A percentile compares a stretch with the other conserved stretches of the same genome.
phyloP scores from a whole-genome alignment of 2,797 vertebrate genomes.

The Sebastes oblongus region DNA sequence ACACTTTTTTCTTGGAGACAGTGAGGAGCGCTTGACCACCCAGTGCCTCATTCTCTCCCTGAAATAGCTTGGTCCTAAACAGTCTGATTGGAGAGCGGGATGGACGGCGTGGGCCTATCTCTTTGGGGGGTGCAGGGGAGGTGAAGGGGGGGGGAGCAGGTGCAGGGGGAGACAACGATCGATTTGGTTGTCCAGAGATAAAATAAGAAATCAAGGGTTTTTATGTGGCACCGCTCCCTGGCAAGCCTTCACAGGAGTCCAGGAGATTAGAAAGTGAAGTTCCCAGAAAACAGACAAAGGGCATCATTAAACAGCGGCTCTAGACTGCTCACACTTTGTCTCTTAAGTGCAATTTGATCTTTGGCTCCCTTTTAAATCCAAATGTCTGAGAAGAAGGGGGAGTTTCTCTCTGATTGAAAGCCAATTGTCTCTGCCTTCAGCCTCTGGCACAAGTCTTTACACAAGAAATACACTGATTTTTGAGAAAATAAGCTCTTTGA shows the following conservation, averaged over 20 bases:
- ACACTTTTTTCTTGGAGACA: slow-evolving; percentile 47
- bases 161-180: slow-evolving; percentile 67
- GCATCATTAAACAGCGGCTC: slow-evolving; percentile 65
- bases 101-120: slow-evolving; percentile 54
- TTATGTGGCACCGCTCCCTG: slow-evolving; percentile 63
- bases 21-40: slow-evolving; percentile 59
- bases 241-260: slow-evolving; percentile 64
- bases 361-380: slow-evolving; percentile 60
- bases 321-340: slow-evolving; percentile 56
- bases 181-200: slow-evolving; percentile 79
- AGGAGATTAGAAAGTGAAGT: slow-evolving; percentile 76
- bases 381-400: slow-evolving; percentile 46
- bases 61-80: slow-evolving; percentile 72
- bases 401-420: slow-evolving; percentile 57
- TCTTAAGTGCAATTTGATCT: slow-evolving; percentile 73
- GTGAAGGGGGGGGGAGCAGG: slow-evolving; percentile 54
- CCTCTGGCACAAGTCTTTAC: slow-evolving; percentile 24
- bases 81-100: slow-evolving; percentile 68
- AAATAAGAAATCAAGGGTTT: slow-evolving; percentile 79
- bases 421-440: slow-evolving; percentile 53
- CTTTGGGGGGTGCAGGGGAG: slow-evolving; percentile 1
- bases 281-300: slow-evolving; percentile 77
- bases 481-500: slow-evolving; percentile 43
- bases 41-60: slow-evolving; percentile 53
- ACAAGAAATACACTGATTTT: slow-evolving; percentile 33